Percentiles rank a stretch among this genome's conserved stretches.
These are phyloP conservation scores for Elgaria multicarinata DNA, from an alignment of 2,113 vertebrate genomes.

Conservation along the genomic window DNA sequence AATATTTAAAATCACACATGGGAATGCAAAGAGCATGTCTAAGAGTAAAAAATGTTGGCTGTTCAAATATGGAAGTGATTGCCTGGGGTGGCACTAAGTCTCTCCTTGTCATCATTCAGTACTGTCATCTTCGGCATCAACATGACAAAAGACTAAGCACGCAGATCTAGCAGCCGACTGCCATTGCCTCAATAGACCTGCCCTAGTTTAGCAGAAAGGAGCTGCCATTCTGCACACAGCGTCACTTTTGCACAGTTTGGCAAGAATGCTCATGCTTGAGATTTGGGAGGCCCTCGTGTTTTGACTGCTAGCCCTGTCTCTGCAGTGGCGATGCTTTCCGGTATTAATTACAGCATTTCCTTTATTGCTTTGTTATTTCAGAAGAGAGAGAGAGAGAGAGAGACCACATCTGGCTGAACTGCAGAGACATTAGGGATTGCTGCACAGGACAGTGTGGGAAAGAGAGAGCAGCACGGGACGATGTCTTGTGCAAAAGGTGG, in stretches of 20 bases:
- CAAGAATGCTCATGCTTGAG: not conserved
- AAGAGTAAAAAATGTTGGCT: slow-evolving; percentile 31
- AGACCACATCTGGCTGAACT: not conserved
- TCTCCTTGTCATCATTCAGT: slow-evolving; percentile 26
- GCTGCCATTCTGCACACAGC: not conserved
- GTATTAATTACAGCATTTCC: not conserved
- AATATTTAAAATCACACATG: slow-evolving; percentile 33
- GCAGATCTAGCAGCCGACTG: slow-evolving; percentile 11
- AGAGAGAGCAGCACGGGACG: too few species aligned
- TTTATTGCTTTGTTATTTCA: not conserved
- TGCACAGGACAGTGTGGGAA: not conserved
- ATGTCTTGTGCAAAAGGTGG: not conserved
- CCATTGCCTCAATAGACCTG: slow-evolving; percentile 24
- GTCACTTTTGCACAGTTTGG: not conserved
- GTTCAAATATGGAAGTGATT: slow-evolving; percentile 40
- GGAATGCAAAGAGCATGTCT: slow-evolving; percentile 21
- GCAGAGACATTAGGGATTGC: not conserved
- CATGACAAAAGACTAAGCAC: slow-evolving; percentile 22
- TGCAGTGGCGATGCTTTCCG: not conserved
- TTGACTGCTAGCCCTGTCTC: not conserved
- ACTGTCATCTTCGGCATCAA: slow-evolving; percentile 23
- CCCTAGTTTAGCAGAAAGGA: slow-evolving; percentile 29
- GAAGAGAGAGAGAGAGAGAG: too few species aligned
- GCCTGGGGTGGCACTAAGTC: slow-evolving; percentile 10
- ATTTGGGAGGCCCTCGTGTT: not conserved